Evolutionary conservation across 2,113 vertebrate species (phyloP).

Genomic region (Dromaius novaehollandiae): DNA sequence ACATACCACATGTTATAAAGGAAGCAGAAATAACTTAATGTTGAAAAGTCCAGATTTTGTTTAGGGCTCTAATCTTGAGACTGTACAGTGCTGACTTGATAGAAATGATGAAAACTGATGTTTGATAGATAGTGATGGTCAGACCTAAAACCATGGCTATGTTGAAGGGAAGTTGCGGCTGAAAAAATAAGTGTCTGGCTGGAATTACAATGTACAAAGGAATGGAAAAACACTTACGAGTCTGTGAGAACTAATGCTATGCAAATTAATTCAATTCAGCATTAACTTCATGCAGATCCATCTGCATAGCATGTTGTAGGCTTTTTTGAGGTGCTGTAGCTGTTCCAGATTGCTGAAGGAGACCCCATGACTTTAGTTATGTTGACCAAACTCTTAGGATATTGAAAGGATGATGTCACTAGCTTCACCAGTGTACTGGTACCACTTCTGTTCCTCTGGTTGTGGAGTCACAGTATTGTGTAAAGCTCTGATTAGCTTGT

Average conservation of each 20-base stretch:
- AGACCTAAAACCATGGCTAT: background rate
- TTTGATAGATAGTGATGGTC: background rate
- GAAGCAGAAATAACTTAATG: background rate
- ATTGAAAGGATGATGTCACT: background rate
- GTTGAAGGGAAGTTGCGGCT: background rate
- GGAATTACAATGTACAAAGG: conserved; percentile 59
- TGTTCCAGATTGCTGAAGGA: conserved; percentile 43
- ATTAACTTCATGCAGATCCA: conserved; percentile 70
- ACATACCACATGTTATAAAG: background rate
- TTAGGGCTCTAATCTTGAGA: background rate
- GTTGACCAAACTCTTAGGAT: conserved; percentile 25
- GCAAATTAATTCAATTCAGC: conserved; percentile 71
- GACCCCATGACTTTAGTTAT: background rate
- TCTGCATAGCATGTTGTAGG: conserved; percentile 64
- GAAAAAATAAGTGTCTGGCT: conserved; percentile 2
- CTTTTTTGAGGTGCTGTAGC: conserved; percentile 54
- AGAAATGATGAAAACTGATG: background rate
- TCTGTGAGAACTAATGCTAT: conserved; percentile 70
- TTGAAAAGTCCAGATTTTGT: background rate
- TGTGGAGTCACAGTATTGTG: background rate
- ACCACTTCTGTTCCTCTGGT: background rate
- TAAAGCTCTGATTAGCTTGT: background rate
- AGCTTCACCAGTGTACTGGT: background rate
- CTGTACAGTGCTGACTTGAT: background rate
- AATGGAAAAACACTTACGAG: conserved; percentile 67